These are phyloP conservation scores for Anticlea derivata DNA, from an alignment of 2,888 invertebrate species.

Conservation along the genomic window DNA sequence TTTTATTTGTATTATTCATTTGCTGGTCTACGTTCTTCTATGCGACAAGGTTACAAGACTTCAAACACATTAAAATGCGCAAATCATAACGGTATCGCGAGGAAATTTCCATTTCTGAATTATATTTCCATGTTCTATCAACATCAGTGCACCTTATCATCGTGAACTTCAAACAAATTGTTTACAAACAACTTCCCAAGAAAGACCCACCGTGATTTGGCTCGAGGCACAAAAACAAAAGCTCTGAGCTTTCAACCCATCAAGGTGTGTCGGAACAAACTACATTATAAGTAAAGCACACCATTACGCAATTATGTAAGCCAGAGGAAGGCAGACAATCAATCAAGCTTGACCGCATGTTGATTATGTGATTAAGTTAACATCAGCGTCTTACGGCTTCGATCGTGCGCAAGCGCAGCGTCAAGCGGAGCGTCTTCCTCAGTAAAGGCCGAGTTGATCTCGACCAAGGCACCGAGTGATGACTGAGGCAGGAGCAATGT, in stretches of 20 bases:
- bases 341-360: constrained; percentile 59
- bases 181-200: constrained; percentile 33
- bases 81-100: no score
- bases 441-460: neutral
- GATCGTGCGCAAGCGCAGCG: constrained; percentile 11
- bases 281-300: constrained; percentile 47
- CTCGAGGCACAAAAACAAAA: constrained; percentile 38
- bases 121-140: neutral
- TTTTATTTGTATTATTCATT: no score
- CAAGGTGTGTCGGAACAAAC: constrained; percentile 33
- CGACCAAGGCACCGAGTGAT: neutral
- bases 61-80: no score
- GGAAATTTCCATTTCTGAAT: neutral
- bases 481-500: neutral
- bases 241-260: constrained; percentile 37
- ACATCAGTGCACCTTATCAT: constrained; percentile 3
- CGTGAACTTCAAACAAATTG: constrained; percentile 24
- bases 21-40: no score
- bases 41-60: no score
- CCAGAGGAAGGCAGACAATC: constrained; percentile 52
- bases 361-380: constrained; percentile 71
- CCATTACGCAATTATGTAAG: constrained; percentile 54
- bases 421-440: constrained; percentile 6
- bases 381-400: constrained; percentile 29
- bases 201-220: constrained; percentile 34